phyloP scores from a whole-genome alignment of 2,797 vertebrate genomes.

The Etheostoma perlongum region DNA sequence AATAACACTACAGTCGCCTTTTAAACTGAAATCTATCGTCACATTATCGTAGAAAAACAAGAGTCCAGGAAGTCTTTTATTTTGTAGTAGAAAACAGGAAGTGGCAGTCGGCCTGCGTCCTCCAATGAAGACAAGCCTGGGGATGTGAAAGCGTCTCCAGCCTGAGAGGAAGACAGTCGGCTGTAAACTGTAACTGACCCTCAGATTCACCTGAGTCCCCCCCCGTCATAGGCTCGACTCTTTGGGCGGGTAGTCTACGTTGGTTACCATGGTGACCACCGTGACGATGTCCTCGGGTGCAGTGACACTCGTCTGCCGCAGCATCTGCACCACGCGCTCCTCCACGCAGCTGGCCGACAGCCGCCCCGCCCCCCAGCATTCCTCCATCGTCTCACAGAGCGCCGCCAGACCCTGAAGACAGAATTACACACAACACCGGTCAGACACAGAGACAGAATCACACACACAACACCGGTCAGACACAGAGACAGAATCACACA shows the following conservation, averaged over 20 bases:
- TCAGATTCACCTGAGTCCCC: slow-evolving; percentile 11
- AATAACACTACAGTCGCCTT: slow-evolving; percentile 76
- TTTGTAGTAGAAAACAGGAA: slow-evolving; percentile 41
- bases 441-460: no score
- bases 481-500: background rate
- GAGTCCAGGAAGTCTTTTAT: slow-evolving; percentile 78
- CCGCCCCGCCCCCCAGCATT: slow-evolving; percentile 94
- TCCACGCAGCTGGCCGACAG: slow-evolving; percentile 93
- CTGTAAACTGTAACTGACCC: no score
- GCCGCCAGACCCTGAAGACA: slow-evolving; percentile 89
- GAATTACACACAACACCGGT: no score
- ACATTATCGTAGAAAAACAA: slow-evolving; percentile 65
- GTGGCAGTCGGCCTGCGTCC: background rate
- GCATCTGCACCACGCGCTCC: slow-evolving; percentile 93
- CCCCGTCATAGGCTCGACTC: slow-evolving; percentile 95
- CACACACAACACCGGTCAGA: no score
- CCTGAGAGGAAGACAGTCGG: no score
- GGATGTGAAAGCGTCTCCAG: no score
- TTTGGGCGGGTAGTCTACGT: slow-evolving; percentile 96
- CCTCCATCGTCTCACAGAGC: slow-evolving; percentile 94
- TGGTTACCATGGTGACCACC: slow-evolving; percentile 97
- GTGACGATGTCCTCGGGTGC: slow-evolving; percentile 93
- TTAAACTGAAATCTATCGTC: slow-evolving; percentile 84
- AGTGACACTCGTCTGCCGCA: slow-evolving; percentile 88
- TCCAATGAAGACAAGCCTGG: no score